These are phyloP conservation scores for Meriones psammophilus DNA, from an alignment of 2,797 vertebrate species.

Conservation along the genomic window DNA sequence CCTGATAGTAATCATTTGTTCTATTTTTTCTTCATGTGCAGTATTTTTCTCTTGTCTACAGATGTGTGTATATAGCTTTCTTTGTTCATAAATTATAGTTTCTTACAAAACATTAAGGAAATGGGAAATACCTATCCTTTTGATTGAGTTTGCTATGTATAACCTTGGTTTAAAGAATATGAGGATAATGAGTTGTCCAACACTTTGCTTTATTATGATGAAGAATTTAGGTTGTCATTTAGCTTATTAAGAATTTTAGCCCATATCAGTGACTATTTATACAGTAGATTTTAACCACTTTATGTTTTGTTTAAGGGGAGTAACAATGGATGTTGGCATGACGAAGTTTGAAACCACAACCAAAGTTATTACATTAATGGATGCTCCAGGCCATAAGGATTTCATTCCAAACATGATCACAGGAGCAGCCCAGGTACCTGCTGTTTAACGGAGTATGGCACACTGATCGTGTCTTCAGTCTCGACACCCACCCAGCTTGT, in stretches of 20 bases:
- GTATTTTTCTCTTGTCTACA: slow-evolving; percentile 12
- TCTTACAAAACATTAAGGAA: slow-evolving; percentile 18
- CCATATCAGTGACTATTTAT: neutral
- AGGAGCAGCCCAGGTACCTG: slow-evolving; percentile 97
- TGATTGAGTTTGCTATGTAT: neutral
- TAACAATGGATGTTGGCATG: slow-evolving; percentile 99
- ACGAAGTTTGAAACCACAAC: slow-evolving; percentile 98
- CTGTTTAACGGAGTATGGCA: slow-evolving; percentile 1
- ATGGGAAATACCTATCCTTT: slow-evolving; percentile 24
- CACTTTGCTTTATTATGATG: slow-evolving; percentile 12
- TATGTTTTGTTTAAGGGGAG: slow-evolving; percentile 92
- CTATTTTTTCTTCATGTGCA: slow-evolving; percentile 12
- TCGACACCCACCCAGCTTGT: slow-evolving; percentile 57
- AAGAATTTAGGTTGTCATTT: slow-evolving; percentile 49
- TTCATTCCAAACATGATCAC: slow-evolving; percentile 99
- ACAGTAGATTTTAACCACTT: slow-evolving; percentile 56
- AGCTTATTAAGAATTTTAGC: slow-evolving; percentile 51
- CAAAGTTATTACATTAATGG: slow-evolving; percentile 98
- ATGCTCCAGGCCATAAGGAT: slow-evolving; percentile 99
- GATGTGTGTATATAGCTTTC: neutral
- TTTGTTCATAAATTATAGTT: slow-evolving; percentile 23
- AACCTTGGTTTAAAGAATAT: slow-evolving; percentile 44
- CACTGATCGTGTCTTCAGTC: neutral
- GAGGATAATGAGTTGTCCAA: neutral
- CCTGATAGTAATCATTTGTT: slow-evolving; percentile 28